Base-by-base conservation (phyloP, 2,113 vertebrate genomes). In the Nerophis ophidion region DNA sequence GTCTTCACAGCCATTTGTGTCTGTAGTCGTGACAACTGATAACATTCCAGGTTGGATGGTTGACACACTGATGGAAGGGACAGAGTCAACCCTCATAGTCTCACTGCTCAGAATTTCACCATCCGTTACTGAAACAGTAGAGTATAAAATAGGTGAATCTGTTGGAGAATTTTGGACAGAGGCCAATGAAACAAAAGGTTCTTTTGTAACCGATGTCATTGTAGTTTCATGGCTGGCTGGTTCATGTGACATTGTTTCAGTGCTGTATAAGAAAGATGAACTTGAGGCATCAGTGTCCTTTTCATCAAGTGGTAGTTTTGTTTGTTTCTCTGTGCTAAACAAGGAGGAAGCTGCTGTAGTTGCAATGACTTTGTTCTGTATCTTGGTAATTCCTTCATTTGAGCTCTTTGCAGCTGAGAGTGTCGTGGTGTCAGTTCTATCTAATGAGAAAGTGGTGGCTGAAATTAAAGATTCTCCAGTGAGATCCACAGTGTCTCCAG, bases 361-460 rank as follows among this genome's bases (percentile, higher is more conserved):
- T 15, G 40, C n/a, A 7, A 13, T 40, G 7, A 40, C 7, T 40
- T 10, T 40, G 38, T 9, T 40, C 8, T 40, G 38, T 9, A 40
- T 40, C 8, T 40, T 40, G 8, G 38, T 40, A 3, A 40, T 8
- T 40, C 10, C 8, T 40, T 40, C 38, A 10, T 9, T 9, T 9
- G 38, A 9, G 38, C 8, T 40, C 38, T 40, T 40, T 40, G 38
- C 8, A 40, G 7, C 38, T 40, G 38, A 9, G 10, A 60, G 1
- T 46, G 59, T 11, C 33, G 44, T 14, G 15, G 4, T 36, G 5
- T 40, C 34, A 57, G 63, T 66, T 34, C 17, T 65, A 42, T 19
- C 44, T 38, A 65, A 7, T 19, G 65, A 57, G 10, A 11, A 17
- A 49, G 59, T 19, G 11, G 47, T 61, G 35, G 35, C 59, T 38